Percentiles rank a stretch among this genome's conserved stretches.
Conservation (phyloP, 1,140 invertebrate species). For the Sarcophaga peregrina region DNA sequence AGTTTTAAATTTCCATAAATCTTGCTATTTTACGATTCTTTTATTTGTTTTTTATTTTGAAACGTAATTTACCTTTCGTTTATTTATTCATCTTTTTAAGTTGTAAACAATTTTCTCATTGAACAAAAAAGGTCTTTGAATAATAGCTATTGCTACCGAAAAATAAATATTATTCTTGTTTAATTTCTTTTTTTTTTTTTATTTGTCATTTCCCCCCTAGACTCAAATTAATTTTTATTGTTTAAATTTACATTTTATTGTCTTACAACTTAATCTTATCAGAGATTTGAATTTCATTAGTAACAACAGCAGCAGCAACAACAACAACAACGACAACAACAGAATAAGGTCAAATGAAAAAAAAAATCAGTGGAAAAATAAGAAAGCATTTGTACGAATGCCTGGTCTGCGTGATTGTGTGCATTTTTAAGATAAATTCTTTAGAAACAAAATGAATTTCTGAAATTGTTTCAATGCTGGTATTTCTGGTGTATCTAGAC, state of each 20-base stretch:
- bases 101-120: too few relatives aligned
- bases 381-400: background rate
- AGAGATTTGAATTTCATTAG: background rate
- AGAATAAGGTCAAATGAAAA: background rate
- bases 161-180: too few relatives aligned
- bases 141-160: too few relatives aligned
- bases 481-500: background rate
- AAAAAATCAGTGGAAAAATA: background rate
- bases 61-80: too few relatives aligned
- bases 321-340: background rate
- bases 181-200: too few relatives aligned
- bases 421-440: conserved; percentile 15
- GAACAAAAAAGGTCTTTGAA: too few relatives aligned
- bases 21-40: too few relatives aligned
- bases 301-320: background rate
- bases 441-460: background rate
- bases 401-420: background rate
- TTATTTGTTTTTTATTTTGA: too few relatives aligned
- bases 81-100: too few relatives aligned
- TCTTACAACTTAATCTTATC: conserved; percentile 15
- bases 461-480: background rate
- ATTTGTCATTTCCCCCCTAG: too few relatives aligned
- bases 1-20: too few relatives aligned
- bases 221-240: too few relatives aligned
- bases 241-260: background rate